These are phyloP conservation scores for Eilema depressum DNA, from an alignment of 2,888 invertebrate species.

Conservation along the genomic window DNA sequence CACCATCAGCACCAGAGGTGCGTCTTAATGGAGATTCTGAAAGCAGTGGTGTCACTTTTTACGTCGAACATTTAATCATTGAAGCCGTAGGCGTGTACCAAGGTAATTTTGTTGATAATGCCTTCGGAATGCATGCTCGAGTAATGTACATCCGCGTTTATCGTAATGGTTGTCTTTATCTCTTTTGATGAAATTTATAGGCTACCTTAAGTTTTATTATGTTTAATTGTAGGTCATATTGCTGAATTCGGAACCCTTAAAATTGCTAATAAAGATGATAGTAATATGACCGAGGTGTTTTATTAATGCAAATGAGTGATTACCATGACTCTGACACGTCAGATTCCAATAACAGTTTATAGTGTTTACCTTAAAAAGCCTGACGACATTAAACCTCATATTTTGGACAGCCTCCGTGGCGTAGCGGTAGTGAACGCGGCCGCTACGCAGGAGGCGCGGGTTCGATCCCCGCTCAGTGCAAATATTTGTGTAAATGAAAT, in stretches of 20 bases:
- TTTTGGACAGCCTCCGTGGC: no score
- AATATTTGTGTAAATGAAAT: no score
- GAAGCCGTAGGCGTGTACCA: conserved; percentile 19
- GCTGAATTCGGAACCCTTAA: background rate
- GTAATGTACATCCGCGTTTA: conserved; percentile 18
- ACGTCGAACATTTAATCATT: conserved; percentile 49
- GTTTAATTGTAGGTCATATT: background rate
- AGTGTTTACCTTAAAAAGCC: no score
- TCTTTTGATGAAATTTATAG: background rate
- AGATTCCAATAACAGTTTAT: no score
- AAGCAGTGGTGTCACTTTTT: conserved; percentile 55
- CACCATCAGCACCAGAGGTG: conserved; percentile 54
- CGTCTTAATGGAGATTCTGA: conserved; percentile 56
- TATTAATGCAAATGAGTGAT: background rate
- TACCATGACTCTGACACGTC: background rate
- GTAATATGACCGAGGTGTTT: background rate
- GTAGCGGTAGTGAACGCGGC: no score
- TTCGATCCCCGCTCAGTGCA: no score
- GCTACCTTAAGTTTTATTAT: background rate
- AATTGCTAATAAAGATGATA: background rate
- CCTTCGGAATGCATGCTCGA: conserved; percentile 28
- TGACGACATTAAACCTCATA: no score
- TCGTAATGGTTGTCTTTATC: conserved; percentile 7
- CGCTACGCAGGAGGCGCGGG: no score
- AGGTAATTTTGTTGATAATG: conserved; percentile 39